Conservation (phyloP, 2,888 invertebrate genomes). For the Trachelus troglodyta region DNA sequence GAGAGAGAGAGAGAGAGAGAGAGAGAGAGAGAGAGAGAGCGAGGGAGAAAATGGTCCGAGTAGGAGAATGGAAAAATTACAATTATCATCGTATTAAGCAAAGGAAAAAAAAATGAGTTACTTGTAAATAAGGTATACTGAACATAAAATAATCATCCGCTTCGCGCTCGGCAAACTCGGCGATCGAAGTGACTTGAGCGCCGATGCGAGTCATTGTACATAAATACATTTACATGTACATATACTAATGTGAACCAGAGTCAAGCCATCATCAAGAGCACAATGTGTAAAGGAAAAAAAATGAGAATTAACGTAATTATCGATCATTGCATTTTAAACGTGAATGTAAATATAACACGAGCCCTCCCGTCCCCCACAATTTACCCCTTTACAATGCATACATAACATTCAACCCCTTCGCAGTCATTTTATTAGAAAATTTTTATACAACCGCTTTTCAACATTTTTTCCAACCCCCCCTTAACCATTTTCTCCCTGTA, state of each 20-base stretch:
- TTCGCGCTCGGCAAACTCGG: conserved; percentile 53
- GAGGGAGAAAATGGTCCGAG: conserved; percentile 21
- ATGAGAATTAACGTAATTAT: conserved; percentile 44
- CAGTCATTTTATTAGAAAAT: conserved; percentile 50
- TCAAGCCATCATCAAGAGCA: conserved; percentile 60
- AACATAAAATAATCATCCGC: conserved; percentile 54
- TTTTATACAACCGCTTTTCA: conserved; percentile 49
- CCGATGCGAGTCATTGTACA: conserved; percentile 65
- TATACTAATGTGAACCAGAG: conserved; percentile 57
- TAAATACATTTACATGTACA: conserved; percentile 65
- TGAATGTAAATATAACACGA: conserved; percentile 56
- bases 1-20: conserved; percentile 31
- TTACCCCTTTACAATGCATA: not conserved
- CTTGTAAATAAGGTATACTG: conserved; percentile 62
- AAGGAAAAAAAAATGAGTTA: conserved; percentile 47
- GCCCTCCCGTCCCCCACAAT: conserved; percentile 19
- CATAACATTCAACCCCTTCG: not conserved
- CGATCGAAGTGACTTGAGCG: conserved; percentile 58
- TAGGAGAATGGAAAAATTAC: conserved; percentile 42
- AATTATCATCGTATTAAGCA: conserved; percentile 53
- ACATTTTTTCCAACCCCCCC: conserved; percentile 27
- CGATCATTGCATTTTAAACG: conserved; percentile 58
- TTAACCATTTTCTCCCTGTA: not conserved
- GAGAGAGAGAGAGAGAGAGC: conserved; percentile 17
- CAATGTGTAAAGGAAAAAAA: conserved; percentile 39